A percentile compares a stretch with the other conserved stretches of the same genome.
phyloP scores from a whole-genome alignment of 2,888 invertebrate species.

The Geotrupes spiniger region DNA sequence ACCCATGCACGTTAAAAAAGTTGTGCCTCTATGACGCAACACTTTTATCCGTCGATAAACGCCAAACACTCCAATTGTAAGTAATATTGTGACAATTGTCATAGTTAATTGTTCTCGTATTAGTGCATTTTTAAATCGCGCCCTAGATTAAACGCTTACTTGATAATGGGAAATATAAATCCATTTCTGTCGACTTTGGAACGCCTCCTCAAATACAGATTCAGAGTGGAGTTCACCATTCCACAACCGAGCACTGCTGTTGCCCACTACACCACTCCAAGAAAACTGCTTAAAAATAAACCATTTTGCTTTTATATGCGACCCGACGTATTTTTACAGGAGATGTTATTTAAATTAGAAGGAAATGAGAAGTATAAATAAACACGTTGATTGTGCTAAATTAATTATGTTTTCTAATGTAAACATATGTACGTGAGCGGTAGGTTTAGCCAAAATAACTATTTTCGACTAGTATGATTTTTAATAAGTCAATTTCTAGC shows the following conservation, averaged over 20 bases:
- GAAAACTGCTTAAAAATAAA: not conserved
- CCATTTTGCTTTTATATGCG: not conserved
- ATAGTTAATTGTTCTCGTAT: too few species aligned
- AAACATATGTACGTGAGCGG: too few species aligned
- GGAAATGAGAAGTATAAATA: not conserved
- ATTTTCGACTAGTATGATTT: too few species aligned
- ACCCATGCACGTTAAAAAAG: too few species aligned
- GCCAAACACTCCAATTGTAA: too few species aligned
- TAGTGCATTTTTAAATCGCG: too few species aligned
- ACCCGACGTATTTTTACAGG: not conserved
- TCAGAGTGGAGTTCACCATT: conserved; percentile 27
- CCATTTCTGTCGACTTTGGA: conserved; percentile 26
- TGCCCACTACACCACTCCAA: not conserved
- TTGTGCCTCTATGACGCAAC: too few species aligned
- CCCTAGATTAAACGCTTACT: conserved; percentile 26
- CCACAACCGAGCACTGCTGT: not conserved
- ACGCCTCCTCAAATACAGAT: conserved; percentile 21
- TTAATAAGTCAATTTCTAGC: too few species aligned
- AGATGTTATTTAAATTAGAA: conserved; percentile 1
- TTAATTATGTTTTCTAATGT: not conserved
- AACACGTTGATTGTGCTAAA: not conserved
- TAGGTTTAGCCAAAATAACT: too few species aligned
- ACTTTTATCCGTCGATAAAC: too few species aligned
- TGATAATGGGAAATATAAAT: conserved; percentile 28
- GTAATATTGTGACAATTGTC: too few species aligned